phyloP scores from a whole-genome alignment of 1,140 invertebrate species.

The Drosophila bipectinata region DNA sequence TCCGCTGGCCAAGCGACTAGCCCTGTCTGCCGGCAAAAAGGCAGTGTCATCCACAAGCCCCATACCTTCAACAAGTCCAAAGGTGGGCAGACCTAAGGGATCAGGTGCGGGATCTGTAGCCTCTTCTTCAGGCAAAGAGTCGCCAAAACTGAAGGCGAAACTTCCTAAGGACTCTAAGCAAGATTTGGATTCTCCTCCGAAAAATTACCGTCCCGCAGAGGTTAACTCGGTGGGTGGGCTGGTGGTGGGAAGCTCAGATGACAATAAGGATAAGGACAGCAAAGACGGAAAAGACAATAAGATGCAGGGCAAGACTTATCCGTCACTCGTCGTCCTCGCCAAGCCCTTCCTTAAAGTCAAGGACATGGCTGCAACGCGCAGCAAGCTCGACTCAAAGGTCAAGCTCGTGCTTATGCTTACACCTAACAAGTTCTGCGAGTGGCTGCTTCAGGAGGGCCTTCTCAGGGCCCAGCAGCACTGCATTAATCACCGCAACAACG shows the following conservation, averaged over 20 bases:
- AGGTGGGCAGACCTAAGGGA: slow-evolving; percentile 40
- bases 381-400: slow-evolving; percentile 89
- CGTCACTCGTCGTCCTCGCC: slow-evolving; percentile 92
- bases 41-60: slow-evolving; percentile 39
- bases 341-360: slow-evolving; percentile 89
- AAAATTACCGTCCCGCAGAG: slow-evolving; percentile 86
- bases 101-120: slow-evolving; percentile 1
- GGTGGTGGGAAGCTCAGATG: slow-evolving; percentile 85
- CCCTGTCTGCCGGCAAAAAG: slow-evolving; percentile 67
- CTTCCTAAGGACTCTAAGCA: slow-evolving; percentile 17
- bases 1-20: slow-evolving; percentile 79
- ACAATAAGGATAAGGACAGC: slow-evolving; percentile 84
- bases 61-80: slow-evolving; percentile 5
- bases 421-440: slow-evolving; percentile 93
- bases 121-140: slow-evolving; percentile 42
- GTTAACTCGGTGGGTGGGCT: slow-evolving; percentile 88
- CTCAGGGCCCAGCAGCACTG: slow-evolving; percentile 91
- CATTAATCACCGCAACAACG: slow-evolving; percentile 86
- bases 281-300: slow-evolving; percentile 87
- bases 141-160: slow-evolving; percentile 52
- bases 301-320: slow-evolving; percentile 92
- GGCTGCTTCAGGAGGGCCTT: slow-evolving; percentile 93
- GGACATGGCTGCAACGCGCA: slow-evolving; percentile 86
- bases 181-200: slow-evolving; percentile 55
- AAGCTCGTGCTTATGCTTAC: slow-evolving; percentile 91